Percentiles rank a stretch among this genome's conserved stretches.
phyloP scores from a whole-genome alignment of 2,797 vertebrate genomes.

The Sebastolobus altivelis region DNA sequence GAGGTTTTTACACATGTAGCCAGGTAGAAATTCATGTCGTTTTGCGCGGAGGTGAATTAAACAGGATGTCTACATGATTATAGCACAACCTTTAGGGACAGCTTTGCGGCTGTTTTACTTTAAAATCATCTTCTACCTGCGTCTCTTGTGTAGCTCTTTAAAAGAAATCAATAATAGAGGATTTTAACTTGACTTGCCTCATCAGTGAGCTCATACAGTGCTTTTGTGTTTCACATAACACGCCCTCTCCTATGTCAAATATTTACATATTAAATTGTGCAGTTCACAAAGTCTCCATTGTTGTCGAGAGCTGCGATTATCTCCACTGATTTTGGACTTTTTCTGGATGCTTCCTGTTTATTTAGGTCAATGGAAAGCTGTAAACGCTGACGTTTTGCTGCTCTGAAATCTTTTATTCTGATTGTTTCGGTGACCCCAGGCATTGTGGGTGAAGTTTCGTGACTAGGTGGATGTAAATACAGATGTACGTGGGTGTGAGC shows the following conservation, averaged over 20 bases:
- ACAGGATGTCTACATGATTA: slow-evolving; percentile 6
- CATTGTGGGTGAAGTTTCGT: slow-evolving; percentile 40
- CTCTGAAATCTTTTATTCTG: slow-evolving; percentile 38
- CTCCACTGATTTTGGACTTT: slow-evolving; percentile 84
- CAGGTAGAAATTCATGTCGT: slow-evolving; percentile 56
- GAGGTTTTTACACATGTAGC: slow-evolving; percentile 44
- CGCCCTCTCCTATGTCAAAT: slow-evolving; percentile 83
- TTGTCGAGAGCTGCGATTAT: slow-evolving; percentile 87
- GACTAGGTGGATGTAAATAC: slow-evolving; percentile 50
- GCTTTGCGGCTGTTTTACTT: background rate
- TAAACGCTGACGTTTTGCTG: slow-evolving; percentile 32
- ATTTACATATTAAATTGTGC: slow-evolving; percentile 84
- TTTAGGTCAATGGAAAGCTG: slow-evolving; percentile 84
- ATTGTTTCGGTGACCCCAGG: slow-evolving; percentile 59
- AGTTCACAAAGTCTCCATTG: slow-evolving; percentile 87
- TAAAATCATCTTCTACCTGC: background rate
- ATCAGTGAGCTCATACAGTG: background rate
- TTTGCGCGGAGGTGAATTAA: slow-evolving; percentile 35
- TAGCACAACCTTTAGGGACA: background rate
- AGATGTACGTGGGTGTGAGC: slow-evolving; percentile 27
- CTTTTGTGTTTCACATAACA: slow-evolving; percentile 37
- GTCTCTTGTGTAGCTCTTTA: background rate
- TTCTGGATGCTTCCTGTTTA: slow-evolving; percentile 91
- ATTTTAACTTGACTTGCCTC: slow-evolving; percentile 36
- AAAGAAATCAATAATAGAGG: background rate